A percentile compares a stretch with the other conserved stretches of the same genome.
Conservation (phyloP, 2,888 invertebrate genomes). For the Antheraea assamensis region DNA sequence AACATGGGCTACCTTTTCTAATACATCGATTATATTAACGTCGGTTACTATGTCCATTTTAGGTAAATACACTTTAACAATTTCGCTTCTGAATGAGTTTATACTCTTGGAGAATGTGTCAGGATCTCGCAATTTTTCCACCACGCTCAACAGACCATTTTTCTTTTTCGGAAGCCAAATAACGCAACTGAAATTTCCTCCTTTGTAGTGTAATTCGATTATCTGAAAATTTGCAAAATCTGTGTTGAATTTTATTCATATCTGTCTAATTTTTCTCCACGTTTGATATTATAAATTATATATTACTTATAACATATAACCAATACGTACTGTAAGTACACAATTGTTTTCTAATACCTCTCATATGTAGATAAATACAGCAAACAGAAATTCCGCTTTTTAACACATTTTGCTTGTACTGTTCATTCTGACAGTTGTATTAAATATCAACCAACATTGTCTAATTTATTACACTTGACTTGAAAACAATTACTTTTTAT, state of each 20-base stretch:
- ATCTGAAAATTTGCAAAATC: slow-evolving; percentile 39
- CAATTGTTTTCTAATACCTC: no score
- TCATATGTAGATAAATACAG: no score
- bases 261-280: background rate
- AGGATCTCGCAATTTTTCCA: slow-evolving; percentile 32
- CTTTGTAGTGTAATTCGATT: slow-evolving; percentile 43
- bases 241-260: background rate
- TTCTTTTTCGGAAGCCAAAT: slow-evolving; percentile 39
- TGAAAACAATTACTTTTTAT: background rate
- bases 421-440: no score
- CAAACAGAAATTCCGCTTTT: background rate
- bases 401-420: background rate
- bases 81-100: slow-evolving; percentile 20
- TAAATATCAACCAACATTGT: no score
- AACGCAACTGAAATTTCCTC: slow-evolving; percentile 37
- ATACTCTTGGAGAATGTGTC: slow-evolving; percentile 21
- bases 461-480: no score
- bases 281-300: background rate
- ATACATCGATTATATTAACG: slow-evolving; percentile 30
- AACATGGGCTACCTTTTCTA: slow-evolving; percentile 38
- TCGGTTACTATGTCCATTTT: slow-evolving; percentile 30
- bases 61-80: slow-evolving; percentile 41
- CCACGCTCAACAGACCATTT: slow-evolving; percentile 30
- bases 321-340: no score
- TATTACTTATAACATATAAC: no score